Conservation (phyloP, 2,113 vertebrate species). For the Mionectes macconnelli region DNA sequence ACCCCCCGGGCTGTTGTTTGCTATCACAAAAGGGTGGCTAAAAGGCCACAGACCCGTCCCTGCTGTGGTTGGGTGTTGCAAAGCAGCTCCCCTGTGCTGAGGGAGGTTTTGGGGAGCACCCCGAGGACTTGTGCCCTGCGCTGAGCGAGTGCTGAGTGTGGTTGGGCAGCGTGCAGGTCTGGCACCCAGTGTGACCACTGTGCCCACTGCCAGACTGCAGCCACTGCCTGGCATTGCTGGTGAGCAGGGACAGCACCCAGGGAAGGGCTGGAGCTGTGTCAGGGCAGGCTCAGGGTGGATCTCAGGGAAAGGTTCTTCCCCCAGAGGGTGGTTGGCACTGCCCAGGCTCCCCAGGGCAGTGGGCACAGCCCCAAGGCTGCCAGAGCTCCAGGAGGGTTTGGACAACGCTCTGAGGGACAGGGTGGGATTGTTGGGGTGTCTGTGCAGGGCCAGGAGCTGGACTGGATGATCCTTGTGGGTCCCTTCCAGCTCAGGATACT, state of each 20-base stretch:
- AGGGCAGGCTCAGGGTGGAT: background rate
- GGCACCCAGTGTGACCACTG: background rate
- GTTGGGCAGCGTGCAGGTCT: background rate
- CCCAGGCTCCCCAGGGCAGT: background rate
- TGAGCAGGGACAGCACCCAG: background rate
- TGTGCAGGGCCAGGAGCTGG: background rate
- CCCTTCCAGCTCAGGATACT: background rate
- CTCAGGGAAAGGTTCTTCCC: background rate
- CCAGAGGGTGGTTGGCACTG: background rate
- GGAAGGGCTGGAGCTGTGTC: rapidly evolving
- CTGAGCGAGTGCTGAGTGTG: background rate
- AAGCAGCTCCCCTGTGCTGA: background rate
- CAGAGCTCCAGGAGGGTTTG: background rate
- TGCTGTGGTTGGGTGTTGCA: background rate
- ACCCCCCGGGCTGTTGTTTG: background rate
- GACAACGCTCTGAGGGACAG: background rate
- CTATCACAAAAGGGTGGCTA: background rate
- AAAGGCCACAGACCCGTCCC: background rate
- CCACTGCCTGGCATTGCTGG: background rate
- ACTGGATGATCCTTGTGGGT: rapidly evolving
- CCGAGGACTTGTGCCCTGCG: background rate
- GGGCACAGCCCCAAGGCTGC: background rate
- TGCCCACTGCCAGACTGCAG: background rate
- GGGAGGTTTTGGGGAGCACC: background rate
- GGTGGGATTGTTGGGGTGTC: background rate